Evolutionary conservation across 2,113 vertebrate genomes (phyloP), one percentile per base, ranked within the genome.

Genomic region (Arizona elegans): DNA sequence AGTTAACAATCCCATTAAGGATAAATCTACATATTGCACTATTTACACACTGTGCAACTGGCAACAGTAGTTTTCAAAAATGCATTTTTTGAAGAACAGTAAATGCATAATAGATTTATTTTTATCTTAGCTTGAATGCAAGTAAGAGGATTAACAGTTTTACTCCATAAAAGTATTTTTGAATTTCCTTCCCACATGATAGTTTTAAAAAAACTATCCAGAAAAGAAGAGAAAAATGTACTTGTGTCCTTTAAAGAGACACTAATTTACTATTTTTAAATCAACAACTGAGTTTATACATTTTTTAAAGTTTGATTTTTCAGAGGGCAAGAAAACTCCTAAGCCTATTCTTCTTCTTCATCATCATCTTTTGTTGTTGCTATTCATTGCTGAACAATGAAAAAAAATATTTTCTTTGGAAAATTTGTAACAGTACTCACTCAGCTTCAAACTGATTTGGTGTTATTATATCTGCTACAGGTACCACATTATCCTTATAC

Each of bases 401-500:
- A 90, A 91, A 85, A 1, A 1, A 9, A 0, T 62, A 1, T 23
- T n/a, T 21, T 62, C 65, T 54, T 9, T 24, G 53, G 75, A 29
- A 7, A 8, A 33, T 4, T 0, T 38, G 90, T 94, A 87, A 3
- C 47, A 90, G 55, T 38, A 98, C 99, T 99, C 96, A 99, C 99
- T 99, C 99, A 0, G 99, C 99, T 95, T 99, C 99, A 94, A 99
- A 99, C 97, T 99, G 99, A 97, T 99, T 99, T 6, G 99, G 99
- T 75, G 99, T 99, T 86, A 99, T 99, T 93, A 99, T 99, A 96
- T 99, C 99, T 1, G 99, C 98, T 1, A 99, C 97, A 0, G 99
- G 99, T 59, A 99, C 99, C 88, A 99, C 98, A 96, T 98, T 98
- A 92, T 99, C 98, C 94, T 98, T 99, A 95, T 99, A 99, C 91